A percentile compares a stretch with the other conserved stretches of the same genome.
These are phyloP conservation scores for Tipula lateralis DNA, from an alignment of 2,888 invertebrate genomes.

Conservation along the genomic window DNA sequence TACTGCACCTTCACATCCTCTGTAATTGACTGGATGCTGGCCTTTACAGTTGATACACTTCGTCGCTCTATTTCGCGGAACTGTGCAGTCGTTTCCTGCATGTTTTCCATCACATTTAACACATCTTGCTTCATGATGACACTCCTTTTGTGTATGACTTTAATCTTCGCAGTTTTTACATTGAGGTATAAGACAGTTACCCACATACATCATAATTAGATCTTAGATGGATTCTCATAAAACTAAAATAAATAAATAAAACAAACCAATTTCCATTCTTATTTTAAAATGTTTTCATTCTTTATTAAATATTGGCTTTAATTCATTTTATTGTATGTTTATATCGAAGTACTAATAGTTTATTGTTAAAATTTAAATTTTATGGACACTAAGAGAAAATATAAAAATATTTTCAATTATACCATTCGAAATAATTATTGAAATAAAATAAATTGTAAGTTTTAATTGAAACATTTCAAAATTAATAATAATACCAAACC, in stretches of 20 bases:
- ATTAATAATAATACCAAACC: neutral
- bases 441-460: neutral
- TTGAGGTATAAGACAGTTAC: no score
- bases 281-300: slow-evolving; percentile 11
- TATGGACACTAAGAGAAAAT: neutral
- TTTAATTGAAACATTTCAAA: neutral
- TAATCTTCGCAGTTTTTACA: no score
- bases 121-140: no score
- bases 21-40: no score
- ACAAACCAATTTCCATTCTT: neutral
- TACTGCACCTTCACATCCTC: no score
- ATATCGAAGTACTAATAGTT: neutral
- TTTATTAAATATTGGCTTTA: neutral
- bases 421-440: neutral
- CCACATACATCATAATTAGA: no score
- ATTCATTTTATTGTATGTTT: slow-evolving; percentile 24
- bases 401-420: neutral
- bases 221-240: neutral
- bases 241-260: neutral
- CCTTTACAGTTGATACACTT: no score
- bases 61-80: no score
- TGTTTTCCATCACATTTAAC: no score
- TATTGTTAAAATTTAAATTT: neutral
- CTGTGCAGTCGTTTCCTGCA: no score
- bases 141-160: no score